Base-by-base conservation (phyloP, 2,797 vertebrate species). In the Chaetophractus vellerosus region DNA sequence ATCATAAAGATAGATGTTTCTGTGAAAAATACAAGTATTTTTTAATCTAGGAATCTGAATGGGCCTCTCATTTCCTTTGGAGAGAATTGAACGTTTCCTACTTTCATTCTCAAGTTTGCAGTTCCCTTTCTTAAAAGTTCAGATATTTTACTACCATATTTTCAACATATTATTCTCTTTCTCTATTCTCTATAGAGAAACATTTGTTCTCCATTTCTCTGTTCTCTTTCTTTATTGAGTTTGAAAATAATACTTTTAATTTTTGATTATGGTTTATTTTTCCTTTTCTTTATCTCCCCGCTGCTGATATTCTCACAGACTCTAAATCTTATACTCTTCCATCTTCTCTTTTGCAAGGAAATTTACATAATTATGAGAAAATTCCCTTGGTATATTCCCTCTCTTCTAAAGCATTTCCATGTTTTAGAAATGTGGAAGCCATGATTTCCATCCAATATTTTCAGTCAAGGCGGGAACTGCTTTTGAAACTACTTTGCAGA, bases 401-500 rank as follows among this genome's bases (percentile, higher is more conserved):
- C 33, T 52, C 31, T 7, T 38, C 38, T 38, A 38, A 38, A 33
- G 23, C 0, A 0, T 38, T 38, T 38, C 11, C 48, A 7, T 48
- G 7, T 2, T 52, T 76, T 48, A 90, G 18, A 6, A 6, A 80
- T 7, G 31, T 7, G 4, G 4, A 8, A 72, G 76, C 26, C 28
- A 41, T 14, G 19, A 52, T n/a, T 36, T 85, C 15, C 9, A 69
- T 82, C 41, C n/a, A 59, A 41, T 68, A 50, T 84, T 28, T 41
- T 87, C 59, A 15, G n/a, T 72, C 24, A 72, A 19, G 18, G 24
- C 64, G 4, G 31, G 36, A 83, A 76, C 52, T 80, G 15, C 21
- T 79, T 90, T 36, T 36, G 23, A 95, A 93, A 84, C 36, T 9
- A 69, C 61, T 81, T 91, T 90, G 11, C 18, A 83, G 48, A 75